These are phyloP conservation scores for Hemibates koningsi DNA, from an alignment of 2,113 vertebrate species.

Conservation along the genomic window DNA sequence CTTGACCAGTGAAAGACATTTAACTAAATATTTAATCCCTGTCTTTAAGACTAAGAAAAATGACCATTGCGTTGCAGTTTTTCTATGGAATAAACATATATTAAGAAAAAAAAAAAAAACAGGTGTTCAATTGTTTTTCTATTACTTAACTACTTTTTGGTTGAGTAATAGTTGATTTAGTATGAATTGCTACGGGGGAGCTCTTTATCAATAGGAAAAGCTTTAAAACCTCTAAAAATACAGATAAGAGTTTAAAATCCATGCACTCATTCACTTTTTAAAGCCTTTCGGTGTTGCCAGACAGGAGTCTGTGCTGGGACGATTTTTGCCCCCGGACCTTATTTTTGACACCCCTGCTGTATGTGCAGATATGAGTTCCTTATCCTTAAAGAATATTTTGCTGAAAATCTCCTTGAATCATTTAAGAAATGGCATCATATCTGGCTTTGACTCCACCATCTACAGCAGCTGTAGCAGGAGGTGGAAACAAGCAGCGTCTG, in stretches of 20 bases:
- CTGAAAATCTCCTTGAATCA: not conserved
- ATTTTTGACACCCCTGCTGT: not conserved
- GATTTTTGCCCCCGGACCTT: not conserved
- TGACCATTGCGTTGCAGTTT: not conserved
- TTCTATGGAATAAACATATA: not conserved
- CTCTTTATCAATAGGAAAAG: not conserved
- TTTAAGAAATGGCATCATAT: not conserved
- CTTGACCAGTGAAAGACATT: not conserved
- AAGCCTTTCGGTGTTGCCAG: not conserved
- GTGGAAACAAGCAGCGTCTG: not conserved
- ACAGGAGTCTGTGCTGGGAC: not conserved
- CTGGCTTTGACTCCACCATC: not conserved
- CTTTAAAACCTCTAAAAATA: not conserved
- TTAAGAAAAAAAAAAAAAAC: not conserved
- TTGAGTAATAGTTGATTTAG: not conserved
- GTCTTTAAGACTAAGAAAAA: not conserved
- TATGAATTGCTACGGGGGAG: not conserved
- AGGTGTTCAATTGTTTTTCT: not conserved
- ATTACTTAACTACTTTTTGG: not conserved
- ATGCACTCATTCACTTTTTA: not conserved
- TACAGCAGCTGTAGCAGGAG: not conserved
- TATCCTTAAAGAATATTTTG: not conserved
- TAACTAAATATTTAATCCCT: not conserved
- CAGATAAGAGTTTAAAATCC: not conserved
- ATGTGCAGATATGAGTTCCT: not conserved